These are phyloP conservation scores for Gulo gulo DNA, from an alignment of 2,113 vertebrate genomes.

Conservation along the genomic window DNA sequence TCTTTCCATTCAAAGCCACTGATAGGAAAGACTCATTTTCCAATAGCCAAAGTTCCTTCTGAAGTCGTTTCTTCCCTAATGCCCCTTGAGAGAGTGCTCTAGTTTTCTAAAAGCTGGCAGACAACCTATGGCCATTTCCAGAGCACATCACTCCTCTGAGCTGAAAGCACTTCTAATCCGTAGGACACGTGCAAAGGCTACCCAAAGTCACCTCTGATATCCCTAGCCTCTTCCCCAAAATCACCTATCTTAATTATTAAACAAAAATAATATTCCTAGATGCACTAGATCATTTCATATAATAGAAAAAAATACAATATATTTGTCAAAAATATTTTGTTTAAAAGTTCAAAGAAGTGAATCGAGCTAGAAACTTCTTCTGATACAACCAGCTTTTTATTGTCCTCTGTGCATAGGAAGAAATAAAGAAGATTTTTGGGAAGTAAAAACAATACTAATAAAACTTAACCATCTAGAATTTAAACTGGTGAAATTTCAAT, in stretches of 20 bases:
- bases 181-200: neutral
- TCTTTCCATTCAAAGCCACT: neutral
- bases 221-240: neutral
- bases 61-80: neutral
- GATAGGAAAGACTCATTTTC: neutral
- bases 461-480: neutral
- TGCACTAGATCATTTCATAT: neutral
- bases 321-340: neutral
- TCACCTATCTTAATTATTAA: neutral
- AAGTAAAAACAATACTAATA: neutral
- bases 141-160: neutral
- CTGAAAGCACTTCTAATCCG: neutral
- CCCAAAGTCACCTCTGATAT: neutral
- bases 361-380: neutral
- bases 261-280: neutral
- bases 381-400: neutral
- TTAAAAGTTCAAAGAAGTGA: neutral
- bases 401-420: neutral
- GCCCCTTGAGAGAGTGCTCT: neutral
- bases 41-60: neutral
- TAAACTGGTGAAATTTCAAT: neutral
- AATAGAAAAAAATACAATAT: neutral
- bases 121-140: neutral
- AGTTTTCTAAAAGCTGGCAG: neutral
- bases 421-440: neutral